Percentiles rank a stretch among this genome's conserved stretches.
phyloP scores from a whole-genome alignment of 2,113 vertebrate genomes.

The Dipodomys merriami region DNA sequence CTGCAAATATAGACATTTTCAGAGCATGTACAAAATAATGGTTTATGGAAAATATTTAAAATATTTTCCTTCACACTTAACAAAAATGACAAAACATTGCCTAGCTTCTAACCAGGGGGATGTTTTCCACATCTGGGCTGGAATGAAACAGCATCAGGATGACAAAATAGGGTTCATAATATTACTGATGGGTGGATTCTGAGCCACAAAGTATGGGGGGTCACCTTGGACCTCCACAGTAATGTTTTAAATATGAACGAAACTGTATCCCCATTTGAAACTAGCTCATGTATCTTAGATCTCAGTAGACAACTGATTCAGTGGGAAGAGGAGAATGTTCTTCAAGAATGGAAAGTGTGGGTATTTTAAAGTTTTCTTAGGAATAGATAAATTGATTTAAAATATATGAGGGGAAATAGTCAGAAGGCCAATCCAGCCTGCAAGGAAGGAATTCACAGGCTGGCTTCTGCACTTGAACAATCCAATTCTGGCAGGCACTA shows the following conservation, averaged over 20 bases:
- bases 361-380: not conserved
- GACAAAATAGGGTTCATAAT: slow-evolving; percentile 50
- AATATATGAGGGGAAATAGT: not conserved
- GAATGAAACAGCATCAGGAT: slow-evolving; percentile 60
- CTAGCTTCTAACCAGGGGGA: slow-evolving; percentile 58
- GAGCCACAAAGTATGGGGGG: not conserved
- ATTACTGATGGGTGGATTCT: not conserved
- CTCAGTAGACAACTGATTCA: not conserved
- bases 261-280: slow-evolving; percentile 9
- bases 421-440: not conserved
- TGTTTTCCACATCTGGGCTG: slow-evolving; percentile 70
- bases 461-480: not conserved
- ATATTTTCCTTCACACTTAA: slow-evolving; percentile 76
- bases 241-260: not conserved
- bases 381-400: not conserved
- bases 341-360: not conserved
- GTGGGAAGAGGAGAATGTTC: not conserved
- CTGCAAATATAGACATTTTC: slow-evolving; percentile 36
- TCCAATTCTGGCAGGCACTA: not conserved
- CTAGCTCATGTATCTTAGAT: slow-evolving; percentile 20
- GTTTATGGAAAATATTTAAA: slow-evolving; percentile 71
- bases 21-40: slow-evolving; percentile 65
- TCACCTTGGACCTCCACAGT: not conserved
- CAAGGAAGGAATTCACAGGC: not conserved
- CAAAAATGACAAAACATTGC: slow-evolving; percentile 77